Evolutionary conservation across 2,888 invertebrate genomes (phyloP).

Genomic region (Dexiosoma caninum): DNA sequence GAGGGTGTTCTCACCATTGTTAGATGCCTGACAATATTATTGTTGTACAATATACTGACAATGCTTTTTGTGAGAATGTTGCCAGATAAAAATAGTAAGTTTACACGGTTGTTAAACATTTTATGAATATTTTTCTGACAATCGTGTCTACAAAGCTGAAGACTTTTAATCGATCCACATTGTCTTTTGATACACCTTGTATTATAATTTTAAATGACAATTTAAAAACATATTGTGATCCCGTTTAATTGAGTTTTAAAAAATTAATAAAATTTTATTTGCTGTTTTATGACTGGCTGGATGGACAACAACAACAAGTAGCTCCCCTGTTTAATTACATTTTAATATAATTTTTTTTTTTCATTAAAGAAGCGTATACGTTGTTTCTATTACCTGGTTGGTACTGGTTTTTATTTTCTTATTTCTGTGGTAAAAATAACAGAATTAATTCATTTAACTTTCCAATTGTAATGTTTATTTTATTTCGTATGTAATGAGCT

Average conservation of each 20-base stretch:
- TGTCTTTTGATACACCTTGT: too few species aligned
- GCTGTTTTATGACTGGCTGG: not conserved
- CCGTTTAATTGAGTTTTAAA: not conserved
- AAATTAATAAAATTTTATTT: constrained; percentile 20
- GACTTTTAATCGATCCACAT: too few species aligned
- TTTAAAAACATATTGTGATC: not conserved
- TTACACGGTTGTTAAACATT: too few species aligned
- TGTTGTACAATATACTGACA: too few species aligned
- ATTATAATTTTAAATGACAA: too few species aligned
- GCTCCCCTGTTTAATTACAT: constrained; percentile 29
- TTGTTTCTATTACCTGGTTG: not conserved
- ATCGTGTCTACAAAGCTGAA: too few species aligned
- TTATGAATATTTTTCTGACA: too few species aligned
- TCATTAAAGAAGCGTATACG: not conserved
- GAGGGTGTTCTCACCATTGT: too few species aligned
- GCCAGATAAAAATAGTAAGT: too few species aligned
- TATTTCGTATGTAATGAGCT: constrained; percentile 53
- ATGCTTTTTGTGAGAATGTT: too few species aligned
- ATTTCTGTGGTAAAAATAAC: not conserved
- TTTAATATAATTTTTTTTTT: not conserved
- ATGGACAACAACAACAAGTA: not conserved
- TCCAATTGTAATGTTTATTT: constrained; percentile 17
- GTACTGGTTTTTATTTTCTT: not conserved
- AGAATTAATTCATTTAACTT: constrained; percentile 17
- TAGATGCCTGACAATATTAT: too few species aligned